A percentile compares a stretch with the other conserved stretches of the same genome.
These are phyloP conservation scores for Hartigia nigra DNA, from an alignment of 2,888 invertebrate species.

Conservation along the genomic window DNA sequence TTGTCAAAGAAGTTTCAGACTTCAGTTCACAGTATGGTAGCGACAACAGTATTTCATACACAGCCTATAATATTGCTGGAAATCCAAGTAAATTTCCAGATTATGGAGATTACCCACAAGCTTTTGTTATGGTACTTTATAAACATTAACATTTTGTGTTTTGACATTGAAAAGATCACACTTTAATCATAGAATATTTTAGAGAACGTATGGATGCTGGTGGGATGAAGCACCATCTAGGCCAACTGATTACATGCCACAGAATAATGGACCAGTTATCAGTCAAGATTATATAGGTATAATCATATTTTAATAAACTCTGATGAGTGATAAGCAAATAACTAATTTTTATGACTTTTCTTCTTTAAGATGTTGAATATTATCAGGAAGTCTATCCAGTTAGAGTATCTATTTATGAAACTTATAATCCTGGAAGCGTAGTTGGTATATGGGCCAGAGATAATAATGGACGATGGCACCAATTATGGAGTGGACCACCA, in stretches of 20 bases:
- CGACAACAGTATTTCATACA: constrained; percentile 87
- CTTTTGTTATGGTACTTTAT: constrained; percentile 86
- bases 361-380: constrained; percentile 73
- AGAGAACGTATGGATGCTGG: constrained; percentile 89
- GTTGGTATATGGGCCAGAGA: constrained; percentile 81
- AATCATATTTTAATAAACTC: constrained; percentile 24
- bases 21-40: constrained; percentile 93
- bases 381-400: constrained; percentile 76
- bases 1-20: constrained; percentile 81
- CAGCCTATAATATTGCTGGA: constrained; percentile 87
- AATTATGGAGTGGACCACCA: constrained; percentile 82
- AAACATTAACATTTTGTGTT: constrained; percentile 1
- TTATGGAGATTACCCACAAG: constrained; percentile 92
- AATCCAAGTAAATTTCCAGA: constrained; percentile 87
- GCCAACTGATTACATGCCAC: constrained; percentile 78
- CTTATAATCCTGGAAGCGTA: constrained; percentile 87
- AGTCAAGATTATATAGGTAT: constrained; percentile 87
- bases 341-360: constrained; percentile 33
- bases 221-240: constrained; percentile 84
- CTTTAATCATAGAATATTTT: constrained; percentile 35
- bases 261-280: constrained; percentile 74
- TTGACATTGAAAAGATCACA: neutral
- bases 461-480: constrained; percentile 72
- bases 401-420: constrained; percentile 82
- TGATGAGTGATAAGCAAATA: too few relatives aligned